A percentile compares a stretch with the other conserved stretches of the same genome.
These are phyloP conservation scores for Drosophila austrosaltans DNA, from an alignment of 2,888 invertebrate genomes.

Conservation along the genomic window DNA sequence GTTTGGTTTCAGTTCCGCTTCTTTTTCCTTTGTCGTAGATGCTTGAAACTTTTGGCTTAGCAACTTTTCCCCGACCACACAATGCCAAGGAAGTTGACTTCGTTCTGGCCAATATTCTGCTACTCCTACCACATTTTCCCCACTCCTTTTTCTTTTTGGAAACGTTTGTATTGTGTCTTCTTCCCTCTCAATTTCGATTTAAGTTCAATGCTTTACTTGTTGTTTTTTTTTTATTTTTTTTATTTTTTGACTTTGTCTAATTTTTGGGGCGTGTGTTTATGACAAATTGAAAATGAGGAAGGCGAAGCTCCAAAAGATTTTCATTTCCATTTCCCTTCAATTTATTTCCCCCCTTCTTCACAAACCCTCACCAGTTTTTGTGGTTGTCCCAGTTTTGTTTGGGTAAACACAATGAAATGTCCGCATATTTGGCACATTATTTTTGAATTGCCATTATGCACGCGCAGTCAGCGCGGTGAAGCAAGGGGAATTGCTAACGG, in stretches of 20 bases:
- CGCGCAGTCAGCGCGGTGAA: slow-evolving; percentile 55
- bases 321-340: neutral
- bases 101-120: slow-evolving; percentile 2
- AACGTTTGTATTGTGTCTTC: neutral
- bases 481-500: slow-evolving; percentile 44
- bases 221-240: too few relatives aligned
- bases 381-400: slow-evolving; percentile 24
- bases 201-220: neutral
- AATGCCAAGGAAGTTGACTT: neutral
- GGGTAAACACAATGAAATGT: slow-evolving; percentile 69
- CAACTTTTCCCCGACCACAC: slow-evolving; percentile 4
- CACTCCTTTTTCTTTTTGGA: neutral
- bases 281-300: slow-evolving; percentile 10
- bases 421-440: slow-evolving; percentile 78
- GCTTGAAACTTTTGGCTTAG: slow-evolving; percentile 9
- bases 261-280: slow-evolving; percentile 9
- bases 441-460: slow-evolving; percentile 78
- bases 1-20: slow-evolving; percentile 3
- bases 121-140: neutral
- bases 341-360: too few relatives aligned
- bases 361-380: neutral
- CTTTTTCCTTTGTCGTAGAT: slow-evolving; percentile 8
- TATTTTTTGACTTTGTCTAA: neutral
- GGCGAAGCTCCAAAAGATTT: neutral
- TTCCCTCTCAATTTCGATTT: neutral